Percentiles rank a stretch among this genome's conserved stretches.
Evolutionary conservation across 2,888 invertebrate species (phyloP).

Genomic region (Ormyrus pomaceus): DNA sequence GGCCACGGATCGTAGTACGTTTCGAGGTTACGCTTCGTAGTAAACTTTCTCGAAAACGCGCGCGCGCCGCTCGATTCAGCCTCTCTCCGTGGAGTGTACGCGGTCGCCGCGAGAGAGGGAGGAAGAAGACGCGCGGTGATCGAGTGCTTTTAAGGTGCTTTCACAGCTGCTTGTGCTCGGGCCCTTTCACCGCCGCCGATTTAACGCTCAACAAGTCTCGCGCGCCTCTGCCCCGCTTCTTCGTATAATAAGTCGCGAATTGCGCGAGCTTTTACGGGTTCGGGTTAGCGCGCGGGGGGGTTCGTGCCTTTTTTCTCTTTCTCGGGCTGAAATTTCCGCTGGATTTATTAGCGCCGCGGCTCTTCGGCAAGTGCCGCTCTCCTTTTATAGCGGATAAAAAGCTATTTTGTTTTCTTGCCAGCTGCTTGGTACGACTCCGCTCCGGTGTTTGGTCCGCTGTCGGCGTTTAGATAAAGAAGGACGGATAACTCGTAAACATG

Average conservation of each 20-base stretch:
- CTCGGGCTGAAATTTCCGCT: neutral
- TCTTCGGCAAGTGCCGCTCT: neutral
- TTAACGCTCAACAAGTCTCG: constrained; percentile 44
- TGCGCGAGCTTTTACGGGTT: neutral
- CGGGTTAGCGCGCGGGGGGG: neutral
- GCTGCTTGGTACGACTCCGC: neutral
- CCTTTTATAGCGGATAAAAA: constrained; percentile 24
- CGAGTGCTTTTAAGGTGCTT: constrained; percentile 43
- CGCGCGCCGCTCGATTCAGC: constrained; percentile 21
- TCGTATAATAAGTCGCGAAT: constrained; percentile 30
- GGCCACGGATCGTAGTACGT: constrained; percentile 30
- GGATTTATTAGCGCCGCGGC: constrained; percentile 29
- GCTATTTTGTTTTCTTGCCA: neutral
- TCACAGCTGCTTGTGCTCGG: constrained; percentile 8
- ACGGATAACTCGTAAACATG: no score
- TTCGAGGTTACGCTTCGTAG: constrained; percentile 53
- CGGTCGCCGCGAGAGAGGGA: neutral
- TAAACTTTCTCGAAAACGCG: constrained; percentile 39
- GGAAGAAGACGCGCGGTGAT: neutral
- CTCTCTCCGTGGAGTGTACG: neutral
- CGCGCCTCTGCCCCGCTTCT: neutral
- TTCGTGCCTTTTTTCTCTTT: neutral
- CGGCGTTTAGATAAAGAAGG: no score
- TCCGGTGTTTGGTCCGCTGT: no score
- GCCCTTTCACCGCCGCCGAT: constrained; percentile 9